A percentile compares a stretch with the other conserved stretches of the same genome.
Conservation (phyloP, 2,888 invertebrate genomes). For the Mayetiola destructor region DNA sequence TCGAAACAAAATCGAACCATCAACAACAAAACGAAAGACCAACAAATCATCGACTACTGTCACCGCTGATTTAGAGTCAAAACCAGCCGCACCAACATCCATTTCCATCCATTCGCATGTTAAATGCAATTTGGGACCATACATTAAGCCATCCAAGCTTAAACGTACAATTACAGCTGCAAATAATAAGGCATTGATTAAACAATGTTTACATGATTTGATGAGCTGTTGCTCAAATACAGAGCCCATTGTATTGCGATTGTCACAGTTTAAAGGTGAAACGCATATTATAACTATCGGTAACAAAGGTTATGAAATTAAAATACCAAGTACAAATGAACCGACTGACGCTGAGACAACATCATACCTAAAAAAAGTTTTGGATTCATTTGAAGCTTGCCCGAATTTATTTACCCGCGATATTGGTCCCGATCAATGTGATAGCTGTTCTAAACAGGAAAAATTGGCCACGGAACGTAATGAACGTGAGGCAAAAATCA, state of each 20-base stretch:
- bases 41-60: conserved; percentile 40
- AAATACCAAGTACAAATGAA: conserved; percentile 20
- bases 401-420: conserved; percentile 33
- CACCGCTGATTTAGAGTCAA: conserved; percentile 38
- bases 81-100: conserved; percentile 39
- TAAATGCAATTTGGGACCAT: conserved; percentile 39
- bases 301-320: conserved; percentile 35
- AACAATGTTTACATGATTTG: conserved; percentile 34
- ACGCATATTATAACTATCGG: conserved; percentile 35
- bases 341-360: conserved; percentile 25
- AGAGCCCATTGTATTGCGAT: conserved; percentile 29
- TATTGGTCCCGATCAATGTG: conserved; percentile 34
- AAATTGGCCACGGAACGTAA: background rate
- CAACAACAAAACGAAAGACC: conserved; percentile 40
- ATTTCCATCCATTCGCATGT: conserved; percentile 39
- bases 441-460: conserved; percentile 26
- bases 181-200: conserved; percentile 34
- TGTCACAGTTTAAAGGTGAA: conserved; percentile 34
- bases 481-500: background rate
- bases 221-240: conserved; percentile 35
- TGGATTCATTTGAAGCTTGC: conserved; percentile 34
- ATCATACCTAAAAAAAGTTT: conserved; percentile 32
- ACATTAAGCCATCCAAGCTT: conserved; percentile 37
- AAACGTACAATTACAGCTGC: conserved; percentile 39
- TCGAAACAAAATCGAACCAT: conserved; percentile 51